Conservation (phyloP, 2,113 vertebrate species). For the Stercorarius parasiticus region DNA sequence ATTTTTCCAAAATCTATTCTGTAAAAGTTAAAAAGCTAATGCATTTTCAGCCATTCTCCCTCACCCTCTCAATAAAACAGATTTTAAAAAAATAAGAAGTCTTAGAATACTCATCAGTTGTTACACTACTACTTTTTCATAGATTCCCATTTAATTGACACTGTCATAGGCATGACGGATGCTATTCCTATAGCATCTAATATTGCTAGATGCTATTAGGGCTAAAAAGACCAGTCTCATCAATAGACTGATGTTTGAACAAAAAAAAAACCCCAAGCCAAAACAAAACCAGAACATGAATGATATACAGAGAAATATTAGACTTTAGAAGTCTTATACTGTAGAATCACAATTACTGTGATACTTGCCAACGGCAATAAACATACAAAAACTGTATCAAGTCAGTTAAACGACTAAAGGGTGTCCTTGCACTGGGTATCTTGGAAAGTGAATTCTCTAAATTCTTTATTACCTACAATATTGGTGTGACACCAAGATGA, state of each 20-base stretch:
- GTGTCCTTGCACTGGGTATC: background rate
- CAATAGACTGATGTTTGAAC: background rate
- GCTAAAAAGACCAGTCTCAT: background rate
- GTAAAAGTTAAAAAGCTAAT: constrained; percentile 60
- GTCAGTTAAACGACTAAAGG: background rate
- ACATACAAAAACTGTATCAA: background rate
- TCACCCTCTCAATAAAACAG: constrained; percentile 55
- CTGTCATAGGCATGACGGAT: background rate
- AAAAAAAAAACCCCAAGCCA: background rate
- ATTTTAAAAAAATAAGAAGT: constrained; percentile 54
- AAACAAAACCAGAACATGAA: background rate
- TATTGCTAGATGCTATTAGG: background rate
- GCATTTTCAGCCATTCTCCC: constrained; percentile 41
- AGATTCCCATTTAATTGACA: background rate
- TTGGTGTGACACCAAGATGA: background rate
- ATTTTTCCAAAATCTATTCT: constrained; percentile 50
- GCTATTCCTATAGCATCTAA: background rate
- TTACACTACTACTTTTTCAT: constrained; percentile 44
- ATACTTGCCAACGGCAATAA: background rate
- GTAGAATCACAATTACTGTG: background rate
- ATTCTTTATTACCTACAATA: background rate
- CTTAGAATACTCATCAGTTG: constrained; percentile 52
- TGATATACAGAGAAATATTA: background rate
- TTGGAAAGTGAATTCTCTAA: background rate
- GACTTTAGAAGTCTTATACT: background rate